phyloP scores from a whole-genome alignment of 2,888 invertebrate genomes.

The Copidosoma aretas region DNA sequence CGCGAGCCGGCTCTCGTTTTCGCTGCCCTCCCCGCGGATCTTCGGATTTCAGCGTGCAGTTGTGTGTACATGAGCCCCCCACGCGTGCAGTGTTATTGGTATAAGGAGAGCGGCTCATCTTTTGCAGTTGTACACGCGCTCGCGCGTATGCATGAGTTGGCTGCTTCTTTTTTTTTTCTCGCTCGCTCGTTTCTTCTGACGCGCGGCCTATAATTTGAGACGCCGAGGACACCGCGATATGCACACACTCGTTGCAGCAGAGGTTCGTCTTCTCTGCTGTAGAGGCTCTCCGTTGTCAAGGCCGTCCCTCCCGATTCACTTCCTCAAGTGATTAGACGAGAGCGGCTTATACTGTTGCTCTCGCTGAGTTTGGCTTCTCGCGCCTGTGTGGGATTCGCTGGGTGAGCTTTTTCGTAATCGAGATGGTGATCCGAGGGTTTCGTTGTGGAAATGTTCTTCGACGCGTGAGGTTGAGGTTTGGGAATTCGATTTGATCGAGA shows the following conservation, averaged over 20 bases:
- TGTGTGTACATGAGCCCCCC: no score
- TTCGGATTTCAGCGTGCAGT: no score
- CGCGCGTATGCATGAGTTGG: background rate
- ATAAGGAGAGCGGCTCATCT: no score
- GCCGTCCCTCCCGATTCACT: slow-evolving; percentile 20
- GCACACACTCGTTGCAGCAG: background rate
- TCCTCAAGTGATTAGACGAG: slow-evolving; percentile 33
- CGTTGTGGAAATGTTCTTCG: no score
- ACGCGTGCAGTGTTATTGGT: no score
- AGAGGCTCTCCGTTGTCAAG: slow-evolving; percentile 13
- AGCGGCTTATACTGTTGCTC: background rate
- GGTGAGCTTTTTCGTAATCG: background rate
- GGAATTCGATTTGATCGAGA: no score
- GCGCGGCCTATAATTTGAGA: slow-evolving; percentile 35
- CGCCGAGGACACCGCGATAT: slow-evolving; percentile 7
- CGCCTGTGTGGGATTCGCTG: background rate
- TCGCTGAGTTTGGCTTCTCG: background rate
- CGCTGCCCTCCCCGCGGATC: no score
- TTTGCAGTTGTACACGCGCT: background rate
- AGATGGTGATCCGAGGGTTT: background rate
- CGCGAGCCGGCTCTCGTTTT: no score
- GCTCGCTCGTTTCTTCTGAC: background rate
- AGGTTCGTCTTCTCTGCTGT: slow-evolving; percentile 6
- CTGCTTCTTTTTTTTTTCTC: background rate
- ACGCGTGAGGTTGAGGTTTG: no score